Conservation (phyloP, 2,888 invertebrate species). For the Thera obeliscata region DNA sequence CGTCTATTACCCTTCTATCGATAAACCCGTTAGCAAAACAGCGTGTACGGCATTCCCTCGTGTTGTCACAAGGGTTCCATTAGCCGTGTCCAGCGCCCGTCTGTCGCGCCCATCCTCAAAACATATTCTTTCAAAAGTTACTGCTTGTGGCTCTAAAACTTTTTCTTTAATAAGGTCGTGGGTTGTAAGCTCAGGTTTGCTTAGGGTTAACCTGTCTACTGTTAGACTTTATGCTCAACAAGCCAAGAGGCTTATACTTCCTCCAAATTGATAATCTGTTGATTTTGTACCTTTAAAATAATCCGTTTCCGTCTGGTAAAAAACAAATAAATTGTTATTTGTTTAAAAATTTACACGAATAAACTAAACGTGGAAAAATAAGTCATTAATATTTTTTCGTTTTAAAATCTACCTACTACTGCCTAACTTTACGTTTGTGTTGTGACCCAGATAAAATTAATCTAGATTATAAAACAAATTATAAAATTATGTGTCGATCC, state of each 20-base stretch:
- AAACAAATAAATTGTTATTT: too few species aligned
- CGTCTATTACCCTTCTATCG: slow-evolving; percentile 6
- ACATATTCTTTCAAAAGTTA: slow-evolving; percentile 61
- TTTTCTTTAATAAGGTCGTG: not conserved
- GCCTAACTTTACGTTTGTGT: not conserved
- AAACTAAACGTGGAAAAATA: too few species aligned
- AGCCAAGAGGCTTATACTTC: too few species aligned
- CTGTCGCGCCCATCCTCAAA: slow-evolving; percentile 54
- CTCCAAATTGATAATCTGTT: too few species aligned
- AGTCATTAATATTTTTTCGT: too few species aligned
- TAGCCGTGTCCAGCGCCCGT: slow-evolving; percentile 53
- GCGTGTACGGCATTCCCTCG: slow-evolving; percentile 43
- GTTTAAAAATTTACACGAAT: too few species aligned
- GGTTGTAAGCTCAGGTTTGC: too few species aligned
- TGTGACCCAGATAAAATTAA: not conserved
- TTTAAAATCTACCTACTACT: not conserved
- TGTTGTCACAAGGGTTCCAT: slow-evolving; percentile 75
- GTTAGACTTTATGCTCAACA: too few species aligned
- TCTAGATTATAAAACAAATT: slow-evolving; percentile 12
- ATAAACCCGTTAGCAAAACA: slow-evolving; percentile 47
- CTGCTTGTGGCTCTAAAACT: slow-evolving; percentile 46
- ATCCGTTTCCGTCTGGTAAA: too few species aligned
- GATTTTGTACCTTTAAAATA: too few species aligned
- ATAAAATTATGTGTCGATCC: slow-evolving; percentile 9
- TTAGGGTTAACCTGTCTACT: too few species aligned